phyloP scores from a whole-genome alignment of 2,113 vertebrate species.

The Hippocampus barbouri region DNA sequence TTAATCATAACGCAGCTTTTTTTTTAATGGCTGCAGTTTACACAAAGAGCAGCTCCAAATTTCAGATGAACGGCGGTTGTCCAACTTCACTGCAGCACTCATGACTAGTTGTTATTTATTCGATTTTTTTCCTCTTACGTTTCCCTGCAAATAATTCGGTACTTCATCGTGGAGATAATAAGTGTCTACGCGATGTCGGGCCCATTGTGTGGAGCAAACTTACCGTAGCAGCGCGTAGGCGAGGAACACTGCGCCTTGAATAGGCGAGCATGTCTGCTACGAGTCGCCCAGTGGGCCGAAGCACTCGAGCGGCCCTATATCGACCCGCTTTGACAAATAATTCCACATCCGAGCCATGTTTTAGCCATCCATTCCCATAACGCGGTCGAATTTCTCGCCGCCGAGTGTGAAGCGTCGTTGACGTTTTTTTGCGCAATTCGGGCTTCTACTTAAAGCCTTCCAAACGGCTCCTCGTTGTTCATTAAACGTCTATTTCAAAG shows the following conservation, averaged over 20 bases:
- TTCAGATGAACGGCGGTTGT: neutral
- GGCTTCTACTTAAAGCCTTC: conserved; percentile 67
- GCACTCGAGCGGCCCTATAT: conserved; percentile 53
- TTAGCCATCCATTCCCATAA: neutral
- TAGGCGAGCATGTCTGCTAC: conserved; percentile 71
- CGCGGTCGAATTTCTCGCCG: conserved; percentile 10
- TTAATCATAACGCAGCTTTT: neutral
- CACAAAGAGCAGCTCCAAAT: neutral
- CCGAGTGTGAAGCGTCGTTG: conserved; percentile 30
- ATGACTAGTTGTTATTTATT: neutral
- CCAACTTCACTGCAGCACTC: neutral
- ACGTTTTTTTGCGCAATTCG: conserved; percentile 63
- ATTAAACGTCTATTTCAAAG: conserved; percentile 99
- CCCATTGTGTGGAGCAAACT: conserved; percentile 75
- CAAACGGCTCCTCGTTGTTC: conserved; percentile 93
- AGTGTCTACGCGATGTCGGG: conserved; percentile 55
- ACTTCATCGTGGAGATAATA: conserved; percentile 44
- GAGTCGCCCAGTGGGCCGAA: conserved; percentile 58
- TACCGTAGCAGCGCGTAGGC: conserved; percentile 81
- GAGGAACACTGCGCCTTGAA: conserved; percentile 74
- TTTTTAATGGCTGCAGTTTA: no score
- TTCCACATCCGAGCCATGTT: conserved; percentile 23
- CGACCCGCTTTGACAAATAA: conserved; percentile 29
- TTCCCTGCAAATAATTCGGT: neutral
- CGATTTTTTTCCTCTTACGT: neutral